Base-by-base conservation (phyloP, 2,113 vertebrate species). In the Psettodes erumei region DNA sequence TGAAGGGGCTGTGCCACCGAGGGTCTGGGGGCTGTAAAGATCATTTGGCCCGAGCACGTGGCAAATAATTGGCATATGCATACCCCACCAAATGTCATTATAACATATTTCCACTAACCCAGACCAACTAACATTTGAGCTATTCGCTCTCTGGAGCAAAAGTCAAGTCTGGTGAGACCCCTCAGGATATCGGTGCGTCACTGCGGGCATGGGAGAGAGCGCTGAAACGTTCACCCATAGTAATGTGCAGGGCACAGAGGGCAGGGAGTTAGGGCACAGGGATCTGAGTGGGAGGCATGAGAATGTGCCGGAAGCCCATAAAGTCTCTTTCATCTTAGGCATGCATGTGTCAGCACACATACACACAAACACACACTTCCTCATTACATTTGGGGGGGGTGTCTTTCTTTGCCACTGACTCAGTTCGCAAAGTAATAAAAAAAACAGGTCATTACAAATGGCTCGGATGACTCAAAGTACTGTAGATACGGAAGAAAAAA, bases 41-140 rank as follows among this genome's bases (percentile, higher is more conserved):
- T 61, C 59, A 72, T 83, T 55, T 56, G 65, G 30, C 47, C 59
- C 56, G 15, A 80, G 58, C 79, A 84, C 53, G 67, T 83, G 79
- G 48, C 85, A 62, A n/a, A 43, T 81, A 81, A 84, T 63, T 77
- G 76, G 83, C 63, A 55, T 25, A 32, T 64, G 47, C 48, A 65
- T 62, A 69, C 6, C 32, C 37, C 58, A 60, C 43, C 37, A 42
- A 55, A 70, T 69, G 67, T 68, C 66, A 73, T 80, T 81, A 76
- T 43, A 21, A 38, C 61, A 77, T 85, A 64, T 90, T 89, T 90
- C 87, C 80, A 86, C 63, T 60, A 47, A 67, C 42, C 18, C 28
- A 5, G n/a, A 53, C 47, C 58, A 75, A 74, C 64, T 43, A 69
- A 19, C 42, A 71, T 19, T 54, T 19, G 21, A 48, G 54, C 62